Base-by-base conservation (phyloP, 2,113 vertebrate species). In the Scalopus aquaticus region DNA sequence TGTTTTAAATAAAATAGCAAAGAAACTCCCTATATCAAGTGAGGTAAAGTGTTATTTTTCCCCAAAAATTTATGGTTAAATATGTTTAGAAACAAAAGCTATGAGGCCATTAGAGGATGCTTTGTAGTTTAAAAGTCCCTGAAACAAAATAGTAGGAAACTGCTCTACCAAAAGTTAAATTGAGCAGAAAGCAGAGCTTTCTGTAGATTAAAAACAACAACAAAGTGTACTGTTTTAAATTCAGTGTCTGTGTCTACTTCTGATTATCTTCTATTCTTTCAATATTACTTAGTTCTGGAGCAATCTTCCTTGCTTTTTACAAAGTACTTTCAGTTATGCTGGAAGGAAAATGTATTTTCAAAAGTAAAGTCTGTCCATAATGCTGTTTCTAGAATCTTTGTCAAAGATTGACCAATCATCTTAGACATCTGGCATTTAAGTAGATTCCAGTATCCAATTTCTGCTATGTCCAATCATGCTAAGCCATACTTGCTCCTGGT, bases 1-100 rank as follows among this genome's bases (percentile, higher is more conserved):
- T 94, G 58, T 56, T 93, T 95, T 80, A 72, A 93, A 69, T 58
- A 76, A 91, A 77, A 42, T 81, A 30, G 2, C 42, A 90, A 70
- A 92, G 6, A 94, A 79, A 92, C 28, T 54, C 1, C 10, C 2
- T 22, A 42, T 15, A 74, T 49, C 24, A 84, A 84, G 1, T 89
- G 20, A 88, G 3, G 13, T 44, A 79, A 88, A 35, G 15, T 1
- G 35, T 20, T 7, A 28, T 74, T 83, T 85, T 88, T 86, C 74
- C 54, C 9, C 67, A 64, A 70, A 80, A 73, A 58, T 17, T 8
- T 0, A 73, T 0, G 39, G 13, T 64, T 70, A 77, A 19, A 3
- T 32, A 39, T 82, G 17, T 80, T 92, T 67, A 82, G 24, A 83
- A 90, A 42, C 4, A 87, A 85, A 76, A 56, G 9, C 0, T 46